These are phyloP conservation scores for Stenopsyche tienmushanensis DNA, from an alignment of 1,140 invertebrate species.

Conservation along the genomic window DNA sequence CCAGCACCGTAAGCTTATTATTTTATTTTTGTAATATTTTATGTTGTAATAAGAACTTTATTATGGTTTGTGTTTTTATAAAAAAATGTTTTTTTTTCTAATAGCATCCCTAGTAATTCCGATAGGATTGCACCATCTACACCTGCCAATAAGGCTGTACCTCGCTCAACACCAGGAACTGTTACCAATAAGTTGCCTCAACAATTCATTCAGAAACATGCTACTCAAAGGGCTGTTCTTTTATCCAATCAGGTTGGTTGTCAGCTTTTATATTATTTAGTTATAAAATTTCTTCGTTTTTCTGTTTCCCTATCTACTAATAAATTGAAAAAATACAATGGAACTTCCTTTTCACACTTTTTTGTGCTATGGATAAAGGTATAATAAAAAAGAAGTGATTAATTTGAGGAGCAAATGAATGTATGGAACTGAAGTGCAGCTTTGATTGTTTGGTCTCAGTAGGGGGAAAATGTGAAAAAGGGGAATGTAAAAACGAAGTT, in stretches of 20 bases:
- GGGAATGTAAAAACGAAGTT: too few species aligned
- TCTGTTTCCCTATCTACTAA: background rate
- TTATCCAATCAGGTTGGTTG: slow-evolving; percentile 3
- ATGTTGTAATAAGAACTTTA: background rate
- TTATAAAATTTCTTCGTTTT: background rate
- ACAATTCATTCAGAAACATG: slow-evolving; percentile 7
- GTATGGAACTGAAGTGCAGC: too few species aligned
- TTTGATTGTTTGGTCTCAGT: too few species aligned
- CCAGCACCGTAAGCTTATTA: slow-evolving; percentile 48
- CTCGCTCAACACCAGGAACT: background rate
- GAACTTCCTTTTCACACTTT: too few species aligned
- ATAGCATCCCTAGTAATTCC: slow-evolving; percentile 2
- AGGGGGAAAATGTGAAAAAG: too few species aligned
- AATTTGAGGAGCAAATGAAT: too few species aligned
- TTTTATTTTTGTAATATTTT: background rate
- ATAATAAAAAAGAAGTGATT: too few species aligned
- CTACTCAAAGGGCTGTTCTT: background rate
- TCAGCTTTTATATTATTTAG: background rate
- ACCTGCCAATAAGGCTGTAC: slow-evolving; percentile 3
- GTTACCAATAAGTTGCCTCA: background rate
- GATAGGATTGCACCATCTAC: background rate
- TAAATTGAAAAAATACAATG: too few species aligned
- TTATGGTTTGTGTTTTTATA: background rate
- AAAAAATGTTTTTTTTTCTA: slow-evolving; percentile 16
- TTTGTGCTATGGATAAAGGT: too few species aligned